A percentile compares a stretch with the other conserved stretches of the same genome.
Conservation (phyloP, 2,113 vertebrate species). For the Ophthalmolycus amberensis region DNA sequence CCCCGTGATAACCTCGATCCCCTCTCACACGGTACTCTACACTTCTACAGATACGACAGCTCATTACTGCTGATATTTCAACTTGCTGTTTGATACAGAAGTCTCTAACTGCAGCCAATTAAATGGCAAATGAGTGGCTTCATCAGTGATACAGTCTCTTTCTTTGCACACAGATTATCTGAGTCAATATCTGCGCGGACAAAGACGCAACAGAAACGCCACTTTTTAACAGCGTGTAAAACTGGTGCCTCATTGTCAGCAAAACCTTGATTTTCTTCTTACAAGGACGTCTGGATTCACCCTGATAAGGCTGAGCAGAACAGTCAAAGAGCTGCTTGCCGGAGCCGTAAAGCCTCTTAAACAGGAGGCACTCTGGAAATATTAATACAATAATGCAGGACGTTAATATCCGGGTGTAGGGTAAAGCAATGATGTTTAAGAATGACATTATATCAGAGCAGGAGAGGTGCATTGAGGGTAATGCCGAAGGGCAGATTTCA, state of each 20-base stretch:
- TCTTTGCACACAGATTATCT: conserved; percentile 38
- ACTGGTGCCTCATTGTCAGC: conserved; percentile 38
- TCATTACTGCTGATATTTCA: conserved; percentile 62
- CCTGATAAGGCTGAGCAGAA: conserved; percentile 54
- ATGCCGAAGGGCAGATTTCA: conserved; percentile 46
- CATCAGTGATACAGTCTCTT: conserved; percentile 34
- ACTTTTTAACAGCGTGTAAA: conserved; percentile 18
- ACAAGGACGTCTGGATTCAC: conserved; percentile 71
- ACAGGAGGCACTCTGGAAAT: conserved; percentile 46
- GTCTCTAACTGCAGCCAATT: conserved; percentile 61
- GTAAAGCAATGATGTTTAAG: conserved; percentile 32
- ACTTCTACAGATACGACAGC: conserved; percentile 35
- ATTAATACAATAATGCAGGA: conserved; percentile 53
- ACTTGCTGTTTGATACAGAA: conserved; percentile 52
- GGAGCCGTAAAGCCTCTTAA: conserved; percentile 69
- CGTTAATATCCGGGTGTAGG: conserved; percentile 35
- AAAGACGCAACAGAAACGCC: conserved; percentile 42
- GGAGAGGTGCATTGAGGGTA: conserved; percentile 17
- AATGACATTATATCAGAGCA: conserved; percentile 37
- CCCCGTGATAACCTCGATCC: conserved; percentile 16
- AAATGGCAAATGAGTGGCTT: conserved; percentile 69
- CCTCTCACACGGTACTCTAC: conserved; percentile 6
- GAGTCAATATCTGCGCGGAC: conserved; percentile 45
- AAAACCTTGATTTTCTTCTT: conserved; percentile 38
- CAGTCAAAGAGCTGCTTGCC: conserved; percentile 48